Evolutionary conservation across 1,140 invertebrate genomes (phyloP).

Genomic region (Drosophila quadrilineata): DNA sequence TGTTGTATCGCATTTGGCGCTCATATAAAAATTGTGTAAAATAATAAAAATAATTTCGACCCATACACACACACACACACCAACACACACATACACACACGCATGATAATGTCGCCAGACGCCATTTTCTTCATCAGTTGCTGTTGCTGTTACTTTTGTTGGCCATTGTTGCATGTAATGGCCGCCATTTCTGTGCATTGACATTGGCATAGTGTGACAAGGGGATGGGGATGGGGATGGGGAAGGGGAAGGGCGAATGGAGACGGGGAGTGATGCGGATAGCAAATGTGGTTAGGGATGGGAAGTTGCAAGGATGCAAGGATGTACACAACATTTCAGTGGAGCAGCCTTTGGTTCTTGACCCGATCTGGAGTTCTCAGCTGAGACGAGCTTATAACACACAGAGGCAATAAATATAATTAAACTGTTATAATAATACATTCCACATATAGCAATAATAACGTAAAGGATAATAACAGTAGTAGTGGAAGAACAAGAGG

Average conservation of each 20-base stretch:
- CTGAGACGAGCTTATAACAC: constrained; percentile 15
- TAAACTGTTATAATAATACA: constrained; percentile 76
- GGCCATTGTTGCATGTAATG: constrained; percentile 64
- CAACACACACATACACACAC: constrained; percentile 16
- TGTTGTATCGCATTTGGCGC: constrained; percentile 44
- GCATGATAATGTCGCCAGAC: constrained; percentile 52
- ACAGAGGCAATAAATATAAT: constrained; percentile 77
- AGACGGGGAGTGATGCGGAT: too few species aligned
- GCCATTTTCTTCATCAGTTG: constrained; percentile 50
- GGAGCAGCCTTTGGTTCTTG: too few species aligned
- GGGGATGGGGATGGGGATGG: background rate
- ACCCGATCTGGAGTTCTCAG: too few species aligned
- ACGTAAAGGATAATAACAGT: background rate
- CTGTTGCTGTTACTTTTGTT: constrained; percentile 22
- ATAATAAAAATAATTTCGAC: constrained; percentile 72
- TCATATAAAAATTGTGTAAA: constrained; percentile 74
- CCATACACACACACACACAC: constrained; percentile 10
- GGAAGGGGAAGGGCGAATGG: background rate
- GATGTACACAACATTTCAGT: too few species aligned
- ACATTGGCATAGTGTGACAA: constrained; percentile 18
- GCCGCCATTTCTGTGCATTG: constrained; percentile 63
- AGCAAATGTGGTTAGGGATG: background rate
- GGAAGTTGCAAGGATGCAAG: background rate
- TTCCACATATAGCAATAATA: too few species aligned
- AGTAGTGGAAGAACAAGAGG: background rate